phyloP scores from a whole-genome alignment of 2,113 vertebrate species.

The Dipodomys spectabilis region DNA sequence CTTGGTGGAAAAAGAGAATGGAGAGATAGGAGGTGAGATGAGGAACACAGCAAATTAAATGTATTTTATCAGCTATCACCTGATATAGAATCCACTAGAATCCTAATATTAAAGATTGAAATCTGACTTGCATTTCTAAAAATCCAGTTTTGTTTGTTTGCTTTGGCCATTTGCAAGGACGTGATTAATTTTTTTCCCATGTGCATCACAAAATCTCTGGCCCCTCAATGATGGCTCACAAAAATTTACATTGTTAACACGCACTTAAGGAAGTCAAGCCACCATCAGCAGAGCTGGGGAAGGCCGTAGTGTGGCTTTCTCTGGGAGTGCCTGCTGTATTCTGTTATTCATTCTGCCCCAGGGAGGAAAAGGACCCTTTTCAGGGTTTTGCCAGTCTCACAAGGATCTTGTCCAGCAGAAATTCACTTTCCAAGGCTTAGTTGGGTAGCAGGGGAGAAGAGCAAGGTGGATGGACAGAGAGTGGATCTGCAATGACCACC shows the following conservation, averaged over 20 bases:
- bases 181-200: background rate
- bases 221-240: background rate
- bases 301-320: background rate
- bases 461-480: background rate
- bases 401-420: background rate
- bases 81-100: slow-evolving; percentile 4
- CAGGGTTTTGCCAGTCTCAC: background rate
- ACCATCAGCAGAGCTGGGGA: too few relatives aligned
- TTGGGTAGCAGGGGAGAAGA: background rate
- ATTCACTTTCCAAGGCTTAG: background rate
- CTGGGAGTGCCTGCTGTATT: background rate
- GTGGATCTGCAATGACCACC: slow-evolving; percentile 24
- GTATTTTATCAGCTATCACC: slow-evolving; percentile 24
- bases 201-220: background rate
- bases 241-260: background rate
- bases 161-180: slow-evolving; percentile 14
- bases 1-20: background rate
- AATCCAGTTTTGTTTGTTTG: background rate
- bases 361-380: background rate
- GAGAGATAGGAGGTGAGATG: background rate
- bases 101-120: background rate
- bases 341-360: background rate
- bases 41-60: background rate
- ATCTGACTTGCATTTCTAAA: slow-evolving; percentile 30
- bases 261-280: background rate